Base-by-base conservation (phyloP, 2,113 vertebrate genomes). In the Climacteris rufus region DNA sequence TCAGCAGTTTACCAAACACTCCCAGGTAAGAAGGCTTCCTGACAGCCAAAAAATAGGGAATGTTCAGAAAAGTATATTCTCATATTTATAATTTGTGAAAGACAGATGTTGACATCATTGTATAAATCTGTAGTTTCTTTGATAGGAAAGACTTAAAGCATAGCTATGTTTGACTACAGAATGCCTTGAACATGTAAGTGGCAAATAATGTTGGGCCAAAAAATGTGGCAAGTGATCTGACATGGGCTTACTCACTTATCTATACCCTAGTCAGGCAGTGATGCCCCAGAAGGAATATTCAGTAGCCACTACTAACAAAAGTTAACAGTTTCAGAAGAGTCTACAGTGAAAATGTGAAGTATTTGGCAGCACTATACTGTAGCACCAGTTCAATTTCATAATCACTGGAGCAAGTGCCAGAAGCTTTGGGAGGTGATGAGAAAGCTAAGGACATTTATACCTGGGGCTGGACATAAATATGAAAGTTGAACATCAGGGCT, bases 181-280 rank as follows among this genome's bases (percentile, higher is more conserved):
- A 49, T 24, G 49, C 28, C 44, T 69, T 69, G 39, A 63, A 44
- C 49, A 13, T 42, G 0, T 10, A 66, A 76, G 54, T 13, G 10
- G 27, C 8, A 79, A 89, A 50, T 33, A 30, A 27, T 0, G 1
- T 1, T 57, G 14, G 9, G 24, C 11, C 9, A 1, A 37, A 27
- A 47, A 17, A 22, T 3, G 15, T n/a, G 27, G 52, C 22, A 72
- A 77, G 22, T 2, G 2, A 74, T 45, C n/a, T 47, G 11, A 54
- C 3, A 1, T 9, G 33, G 33, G 37, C 31, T 83, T 35, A 21
- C 2, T 61, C 35, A 28, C 0, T 0, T 17, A 20, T 3, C 5
- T 27, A 35, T 13, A 31, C 24, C 7, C 9, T 22, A 10, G 28
- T 22, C 57, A 63, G 71, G 50, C 45, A 77, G 59, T 31, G 65